These are phyloP conservation scores for Zeugodacus cucurbitae DNA, from an alignment of 1,140 invertebrate genomes.

Conservation along the genomic window DNA sequence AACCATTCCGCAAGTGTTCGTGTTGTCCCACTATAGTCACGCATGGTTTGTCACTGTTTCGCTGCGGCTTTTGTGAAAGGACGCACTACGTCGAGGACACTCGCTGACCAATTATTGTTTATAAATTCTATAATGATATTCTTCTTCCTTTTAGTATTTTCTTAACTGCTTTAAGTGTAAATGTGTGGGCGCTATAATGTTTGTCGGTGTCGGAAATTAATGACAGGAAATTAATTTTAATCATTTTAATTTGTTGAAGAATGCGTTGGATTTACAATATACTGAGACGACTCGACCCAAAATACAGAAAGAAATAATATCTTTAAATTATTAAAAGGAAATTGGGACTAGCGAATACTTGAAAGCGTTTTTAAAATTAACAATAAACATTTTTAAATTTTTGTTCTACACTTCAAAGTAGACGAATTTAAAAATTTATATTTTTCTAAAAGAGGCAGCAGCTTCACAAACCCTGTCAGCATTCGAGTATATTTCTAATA, in stretches of 20 bases:
- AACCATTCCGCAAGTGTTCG: not conserved
- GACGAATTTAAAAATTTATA: too few relatives aligned
- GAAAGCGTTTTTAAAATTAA: not conserved
- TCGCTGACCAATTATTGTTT: not conserved
- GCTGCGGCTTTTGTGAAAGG: not conserved
- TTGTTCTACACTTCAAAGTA: too few relatives aligned
- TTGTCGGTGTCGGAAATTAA: not conserved
- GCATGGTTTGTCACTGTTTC: not conserved
- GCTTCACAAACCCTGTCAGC: too few relatives aligned
- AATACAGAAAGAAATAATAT: too few relatives aligned
- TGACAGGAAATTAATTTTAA: constrained; percentile 36
- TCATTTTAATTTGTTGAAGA: constrained; percentile 15
- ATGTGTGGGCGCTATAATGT: constrained; percentile 20
- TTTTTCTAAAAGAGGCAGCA: too few relatives aligned
- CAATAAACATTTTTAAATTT: too few relatives aligned
- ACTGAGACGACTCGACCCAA: too few relatives aligned
- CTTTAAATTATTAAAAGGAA: too few relatives aligned
- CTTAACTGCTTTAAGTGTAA: not conserved
- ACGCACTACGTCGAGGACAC: not conserved
- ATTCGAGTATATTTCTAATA: too few relatives aligned
- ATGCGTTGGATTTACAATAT: too few relatives aligned
- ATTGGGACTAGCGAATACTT: not conserved
- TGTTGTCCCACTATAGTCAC: not conserved
- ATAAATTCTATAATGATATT: not conserved
- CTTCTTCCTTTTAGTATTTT: not conserved